Conservation (phyloP, 2,888 invertebrate species). For the Oxystoma pomonae region DNA sequence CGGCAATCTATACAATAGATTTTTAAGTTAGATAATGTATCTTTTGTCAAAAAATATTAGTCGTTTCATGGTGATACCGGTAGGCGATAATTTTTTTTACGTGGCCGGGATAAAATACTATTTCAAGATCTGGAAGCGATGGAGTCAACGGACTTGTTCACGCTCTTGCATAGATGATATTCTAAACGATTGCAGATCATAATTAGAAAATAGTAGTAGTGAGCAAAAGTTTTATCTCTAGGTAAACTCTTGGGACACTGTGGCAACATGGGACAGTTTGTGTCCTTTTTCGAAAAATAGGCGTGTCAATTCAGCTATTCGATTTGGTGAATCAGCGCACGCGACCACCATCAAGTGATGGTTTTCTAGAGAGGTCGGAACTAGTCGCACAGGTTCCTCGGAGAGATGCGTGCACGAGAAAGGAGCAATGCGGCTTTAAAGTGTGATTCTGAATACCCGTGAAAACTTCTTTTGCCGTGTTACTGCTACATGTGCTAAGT, state of each 20-base stretch:
- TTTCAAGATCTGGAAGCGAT: no score
- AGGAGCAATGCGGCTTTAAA: background rate
- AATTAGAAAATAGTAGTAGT: no score
- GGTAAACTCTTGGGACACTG: background rate
- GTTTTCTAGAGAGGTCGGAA: background rate
- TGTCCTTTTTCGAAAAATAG: background rate
- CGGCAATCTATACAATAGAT: no score
- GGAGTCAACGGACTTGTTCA: no score
- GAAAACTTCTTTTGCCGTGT: background rate
- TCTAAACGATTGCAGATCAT: no score
- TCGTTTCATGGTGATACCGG: no score
- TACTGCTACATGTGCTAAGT: background rate
- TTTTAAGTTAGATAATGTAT: no score
- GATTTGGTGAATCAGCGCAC: background rate
- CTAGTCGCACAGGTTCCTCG: background rate
- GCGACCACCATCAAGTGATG: background rate
- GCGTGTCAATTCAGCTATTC: background rate
- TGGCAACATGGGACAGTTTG: conserved; percentile 3
- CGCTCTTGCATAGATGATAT: no score
- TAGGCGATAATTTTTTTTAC: no score
- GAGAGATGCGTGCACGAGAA: background rate
- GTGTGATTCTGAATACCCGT: background rate
- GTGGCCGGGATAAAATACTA: no score
- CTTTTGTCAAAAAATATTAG: no score
- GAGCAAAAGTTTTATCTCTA: no score